Base-by-base conservation (phyloP, 2,888 invertebrate genomes). In the Sinopyrophorus schimmeli region DNA sequence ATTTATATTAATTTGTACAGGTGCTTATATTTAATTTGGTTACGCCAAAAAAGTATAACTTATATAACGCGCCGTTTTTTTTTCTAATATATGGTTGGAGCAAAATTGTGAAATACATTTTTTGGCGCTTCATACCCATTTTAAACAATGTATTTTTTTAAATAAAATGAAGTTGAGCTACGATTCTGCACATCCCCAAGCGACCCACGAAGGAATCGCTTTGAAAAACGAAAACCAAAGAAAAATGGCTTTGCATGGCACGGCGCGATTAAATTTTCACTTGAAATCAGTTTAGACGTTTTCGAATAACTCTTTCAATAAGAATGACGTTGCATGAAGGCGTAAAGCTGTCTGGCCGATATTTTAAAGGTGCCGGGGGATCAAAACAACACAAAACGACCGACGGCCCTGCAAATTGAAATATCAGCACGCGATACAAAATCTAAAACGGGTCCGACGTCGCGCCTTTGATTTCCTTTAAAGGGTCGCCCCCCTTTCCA, bases 371-470 rank as follows among this genome's bases (percentile, higher is more conserved):
- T 62, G 63, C 62, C 58, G 63, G n/a, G n/a, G n/a, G 61, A 64
- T 64, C 64, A 62, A 65, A 65, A 64, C 64, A 66, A 65, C 64
- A 65, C 64, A 66, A 66, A 66, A 67, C 62, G 66, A 66, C 62
- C 60, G 58, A 53, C 54, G 42, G 50, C 53, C 42, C 46, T 49
- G 57, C 53, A 55, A 66, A 66, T 66, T 66, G 65, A 66, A 66
- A 64, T 61, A 59, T 61, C 60, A 50, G 58, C 65, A 66, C 65
- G 64, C 65, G 63, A 66, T 65, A 48, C 44, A 42, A n/a, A n/a
- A n/a, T n/a, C n/a, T n/a, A 35, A 46, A 50, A 37, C 53, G 41
- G 53, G 51, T 53, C 51, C 46, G 46, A 46, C 35, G 31, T 17
- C 30, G 47, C 47, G 41, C 41, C 47, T 47, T 47, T 21, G 44